These are phyloP conservation scores for Agelastica alni DNA, from an alignment of 2,888 invertebrate species.

Conservation along the genomic window DNA sequence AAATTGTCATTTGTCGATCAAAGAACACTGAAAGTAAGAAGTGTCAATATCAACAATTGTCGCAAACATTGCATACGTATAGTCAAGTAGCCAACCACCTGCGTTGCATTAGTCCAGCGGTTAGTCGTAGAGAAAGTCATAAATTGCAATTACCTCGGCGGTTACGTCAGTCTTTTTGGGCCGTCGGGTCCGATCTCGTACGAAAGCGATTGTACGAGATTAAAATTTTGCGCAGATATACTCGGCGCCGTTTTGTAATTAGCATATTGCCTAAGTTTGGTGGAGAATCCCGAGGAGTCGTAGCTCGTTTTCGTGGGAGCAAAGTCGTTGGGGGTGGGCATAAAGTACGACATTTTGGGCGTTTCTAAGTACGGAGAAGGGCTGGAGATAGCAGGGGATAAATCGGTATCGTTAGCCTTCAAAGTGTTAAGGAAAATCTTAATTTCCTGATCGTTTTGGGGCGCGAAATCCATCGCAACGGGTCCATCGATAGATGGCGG, in stretches of 20 bases:
- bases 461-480: not conserved
- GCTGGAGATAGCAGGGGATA: not conserved
- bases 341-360: constrained; percentile 1
- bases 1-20: no score
- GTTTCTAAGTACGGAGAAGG: constrained; percentile 7
- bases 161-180: constrained; percentile 49
- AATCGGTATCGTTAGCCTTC: not conserved
- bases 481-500: not conserved
- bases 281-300: not conserved
- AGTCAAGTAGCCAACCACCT: not conserved
- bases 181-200: constrained; percentile 50
- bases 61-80: no score
- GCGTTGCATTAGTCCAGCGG: not conserved
- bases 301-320: not conserved
- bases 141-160: constrained; percentile 23
- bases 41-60: no score
- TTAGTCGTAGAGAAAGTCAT: constrained; percentile 2
- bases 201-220: constrained; percentile 47
- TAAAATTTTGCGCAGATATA: constrained; percentile 26
- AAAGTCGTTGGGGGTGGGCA: not conserved
- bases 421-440: not conserved
- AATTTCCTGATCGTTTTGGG: not conserved
- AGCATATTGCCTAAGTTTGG: constrained; percentile 9
- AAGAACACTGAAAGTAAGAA: no score
- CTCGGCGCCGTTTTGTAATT: no score